Evolutionary conservation across 2,888 invertebrate genomes (phyloP).

Genomic region (Anoncus sp.): DNA sequence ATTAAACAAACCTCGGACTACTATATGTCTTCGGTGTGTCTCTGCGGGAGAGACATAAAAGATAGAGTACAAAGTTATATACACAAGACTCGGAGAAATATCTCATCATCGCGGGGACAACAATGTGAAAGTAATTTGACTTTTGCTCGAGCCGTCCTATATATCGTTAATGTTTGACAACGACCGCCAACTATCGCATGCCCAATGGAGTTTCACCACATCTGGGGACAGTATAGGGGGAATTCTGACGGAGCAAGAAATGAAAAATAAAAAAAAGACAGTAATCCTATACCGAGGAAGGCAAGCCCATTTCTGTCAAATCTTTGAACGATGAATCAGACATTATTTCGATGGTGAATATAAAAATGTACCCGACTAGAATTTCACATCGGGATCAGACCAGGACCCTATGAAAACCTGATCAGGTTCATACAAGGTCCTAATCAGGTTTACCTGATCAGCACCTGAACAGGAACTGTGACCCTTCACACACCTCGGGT

Average conservation of each 20-base stretch:
- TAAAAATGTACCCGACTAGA: too few species aligned
- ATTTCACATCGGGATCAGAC: too few species aligned
- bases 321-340: too few species aligned
- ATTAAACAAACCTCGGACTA: constrained; percentile 21
- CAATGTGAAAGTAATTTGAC: constrained; percentile 69
- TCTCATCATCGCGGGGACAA: constrained; percentile 55
- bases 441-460: too few species aligned
- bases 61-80: constrained; percentile 4
- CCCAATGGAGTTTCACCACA: constrained; percentile 21
- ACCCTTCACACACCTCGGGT: too few species aligned
- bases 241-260: constrained; percentile 61
- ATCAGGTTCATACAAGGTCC: too few species aligned
- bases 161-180: not conserved
- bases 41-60: constrained; percentile 3
- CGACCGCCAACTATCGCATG: not conserved
- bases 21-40: not conserved
- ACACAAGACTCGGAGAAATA: constrained; percentile 1
- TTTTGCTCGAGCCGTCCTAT: constrained; percentile 18
- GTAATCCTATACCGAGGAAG: constrained; percentile 43
- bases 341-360: too few species aligned
- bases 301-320: not conserved
- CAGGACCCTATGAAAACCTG: too few species aligned
- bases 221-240: constrained; percentile 47
- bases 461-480: too few species aligned
- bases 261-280: not conserved